Evolutionary conservation across 2,113 vertebrate species (phyloP), one percentile per base, ranked within the genome.

Genomic region (Catharus minimus): DNA sequence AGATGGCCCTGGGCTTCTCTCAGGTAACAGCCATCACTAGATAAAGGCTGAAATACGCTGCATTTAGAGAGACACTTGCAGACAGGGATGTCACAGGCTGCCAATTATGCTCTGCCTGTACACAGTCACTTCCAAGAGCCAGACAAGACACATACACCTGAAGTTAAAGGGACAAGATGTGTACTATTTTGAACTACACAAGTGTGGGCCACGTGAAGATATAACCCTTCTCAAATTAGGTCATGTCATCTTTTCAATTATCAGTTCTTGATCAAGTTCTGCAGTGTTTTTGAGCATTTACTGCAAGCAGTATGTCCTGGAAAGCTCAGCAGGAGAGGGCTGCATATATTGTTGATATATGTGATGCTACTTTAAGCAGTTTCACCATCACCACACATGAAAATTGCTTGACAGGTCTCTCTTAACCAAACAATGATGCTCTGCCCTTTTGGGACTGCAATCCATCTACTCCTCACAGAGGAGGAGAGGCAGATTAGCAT

Each of bases 11-110:
- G 96, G 97, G 97, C 97, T 97, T 68, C 96, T 97, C 96, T 97
- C 97, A 97, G 98, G 98, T 98, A 98, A 96, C 93, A 98, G 97
- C 95, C 96, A 97, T 98, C 97, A 98, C 96, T 92, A 97, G 97
- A 97, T 97, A 98, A 97, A 97, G 96, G 96, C 95, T 97, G 97
- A 97, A 97, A 97, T 95, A 94, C 62, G 38, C 95, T 93, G 92
- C 95, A 91, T 97, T 97, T 97, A 98, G 96, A 97, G 92, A 97
- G 97, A 97, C 95, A 93, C 94, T 97, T 92, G 95, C 97, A 97
- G 97, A 98, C 97, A 97, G 97, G 92, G 85, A 96, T 98, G 97
- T 98, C 97, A 97, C 96, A 96, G 96, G 89, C 97, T 98, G 98
- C 97, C 98, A 98, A 97, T 98, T 98, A 98, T 83, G 95, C 92